Conservation (phyloP, 2,888 invertebrate genomes). For the Drosophila fungiperda region DNA sequence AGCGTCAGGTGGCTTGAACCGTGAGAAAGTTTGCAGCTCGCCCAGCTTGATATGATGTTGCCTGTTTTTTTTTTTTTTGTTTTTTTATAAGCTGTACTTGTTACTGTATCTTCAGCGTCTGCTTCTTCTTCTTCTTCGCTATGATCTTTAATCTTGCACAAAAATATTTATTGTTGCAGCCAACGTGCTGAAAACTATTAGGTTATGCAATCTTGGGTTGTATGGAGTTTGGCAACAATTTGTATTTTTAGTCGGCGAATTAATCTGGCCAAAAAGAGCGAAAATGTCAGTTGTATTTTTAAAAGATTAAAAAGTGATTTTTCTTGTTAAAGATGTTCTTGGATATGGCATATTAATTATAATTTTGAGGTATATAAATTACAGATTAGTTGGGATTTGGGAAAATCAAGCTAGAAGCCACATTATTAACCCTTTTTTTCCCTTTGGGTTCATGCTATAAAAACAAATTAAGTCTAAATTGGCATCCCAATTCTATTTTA, state of each 20-base stretch:
- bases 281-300: background rate
- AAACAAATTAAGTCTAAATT: background rate
- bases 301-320: background rate
- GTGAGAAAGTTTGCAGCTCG: constrained; percentile 73
- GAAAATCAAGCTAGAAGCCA: background rate
- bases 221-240: background rate
- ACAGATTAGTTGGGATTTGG: background rate
- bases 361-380: no score
- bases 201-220: background rate
- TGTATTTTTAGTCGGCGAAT: background rate
- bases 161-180: background rate
- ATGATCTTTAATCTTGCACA: constrained; percentile 2
- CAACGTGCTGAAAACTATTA: background rate
- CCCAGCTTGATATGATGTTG: constrained; percentile 56
- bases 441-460: no score
- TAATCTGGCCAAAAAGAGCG: background rate
- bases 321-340: background rate
- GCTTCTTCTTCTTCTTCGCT: constrained; percentile 3
- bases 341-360: background rate
- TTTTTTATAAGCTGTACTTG: constrained; percentile 44
- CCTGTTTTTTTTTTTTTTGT: background rate
- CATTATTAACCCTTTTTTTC: background rate
- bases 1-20: constrained; percentile 73
- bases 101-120: constrained; percentile 16
- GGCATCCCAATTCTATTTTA: background rate